phyloP scores from a whole-genome alignment of 1,140 invertebrate genomes.

The Procambarus clarkii region DNA sequence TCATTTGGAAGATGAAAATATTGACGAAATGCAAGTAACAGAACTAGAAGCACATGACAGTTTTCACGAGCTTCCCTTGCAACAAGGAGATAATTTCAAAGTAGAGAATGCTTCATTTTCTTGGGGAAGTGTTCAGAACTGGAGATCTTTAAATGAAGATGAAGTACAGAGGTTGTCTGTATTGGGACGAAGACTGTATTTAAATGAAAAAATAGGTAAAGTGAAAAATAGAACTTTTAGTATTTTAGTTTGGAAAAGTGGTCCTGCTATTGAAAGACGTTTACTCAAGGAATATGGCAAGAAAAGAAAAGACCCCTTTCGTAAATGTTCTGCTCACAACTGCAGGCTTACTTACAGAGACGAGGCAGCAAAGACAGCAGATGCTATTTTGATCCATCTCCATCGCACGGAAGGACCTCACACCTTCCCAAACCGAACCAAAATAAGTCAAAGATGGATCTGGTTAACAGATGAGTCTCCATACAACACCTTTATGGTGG shows the following conservation, averaged over 20 bases:
- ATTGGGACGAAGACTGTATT: slow-evolving; percentile 65
- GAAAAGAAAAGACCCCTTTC: slow-evolving; percentile 77
- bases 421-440: slow-evolving; percentile 75
- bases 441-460: slow-evolving; percentile 79
- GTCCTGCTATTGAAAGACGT: slow-evolving; percentile 71
- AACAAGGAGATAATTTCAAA: not conserved
- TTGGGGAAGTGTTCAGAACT: not conserved
- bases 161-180: slow-evolving; percentile 57
- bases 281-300: slow-evolving; percentile 71
- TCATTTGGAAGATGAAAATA: not conserved
- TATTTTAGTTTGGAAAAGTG: slow-evolving; percentile 73
- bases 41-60: not conserved
- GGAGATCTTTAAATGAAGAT: slow-evolving; percentile 36
- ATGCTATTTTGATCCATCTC: slow-evolving; percentile 80
- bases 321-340: slow-evolving; percentile 79
- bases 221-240: slow-evolving; percentile 67
- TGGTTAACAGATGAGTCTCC: slow-evolving; percentile 82
- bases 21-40: not conserved
- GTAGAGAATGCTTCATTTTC: not conserved
- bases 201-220: slow-evolving; percentile 56
- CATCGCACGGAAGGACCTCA: slow-evolving; percentile 76
- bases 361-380: slow-evolving; percentile 75
- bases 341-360: slow-evolving; percentile 78
- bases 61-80: not conserved
- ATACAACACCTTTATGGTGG: slow-evolving; percentile 77